Conservation (phyloP, 2,113 vertebrate species). For the Arothron firmamentum region DNA sequence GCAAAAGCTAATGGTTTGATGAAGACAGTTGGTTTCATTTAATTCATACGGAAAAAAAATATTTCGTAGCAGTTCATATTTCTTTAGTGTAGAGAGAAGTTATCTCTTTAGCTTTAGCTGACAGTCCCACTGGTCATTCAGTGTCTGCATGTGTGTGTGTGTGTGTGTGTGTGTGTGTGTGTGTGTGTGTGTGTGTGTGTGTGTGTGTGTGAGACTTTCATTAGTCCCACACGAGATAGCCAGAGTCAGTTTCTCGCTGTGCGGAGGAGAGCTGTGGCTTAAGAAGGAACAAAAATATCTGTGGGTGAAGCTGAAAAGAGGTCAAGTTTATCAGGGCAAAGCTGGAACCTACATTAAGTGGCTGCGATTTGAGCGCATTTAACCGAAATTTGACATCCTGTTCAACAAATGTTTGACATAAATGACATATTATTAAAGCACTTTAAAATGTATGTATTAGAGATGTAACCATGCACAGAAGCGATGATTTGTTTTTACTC, state of each 20-base stretch:
- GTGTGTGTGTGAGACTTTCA: slow-evolving; percentile 46
- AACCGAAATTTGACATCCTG: slow-evolving; percentile 15
- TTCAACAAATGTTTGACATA: not conserved
- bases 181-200: slow-evolving; percentile 3
- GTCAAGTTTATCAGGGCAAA: slow-evolving; percentile 49
- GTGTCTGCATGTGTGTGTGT: not conserved
- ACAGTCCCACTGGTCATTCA: not conserved
- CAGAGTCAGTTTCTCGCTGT: slow-evolving; percentile 46
- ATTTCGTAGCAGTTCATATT: slow-evolving; percentile 21
- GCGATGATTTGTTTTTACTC: not conserved
- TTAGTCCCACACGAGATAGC: slow-evolving; percentile 43
- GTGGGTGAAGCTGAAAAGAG: slow-evolving; percentile 47
- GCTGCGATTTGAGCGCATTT: slow-evolving; percentile 38
- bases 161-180: slow-evolving; percentile 7
- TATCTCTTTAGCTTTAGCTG: too few species aligned
- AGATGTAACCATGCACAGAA: too few species aligned
- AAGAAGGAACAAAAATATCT: slow-evolving; percentile 55
- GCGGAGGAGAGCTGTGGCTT: slow-evolving; percentile 50
- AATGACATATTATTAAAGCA: too few species aligned
- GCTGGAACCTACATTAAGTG: slow-evolving; percentile 39
- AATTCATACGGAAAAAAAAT: slow-evolving; percentile 28
- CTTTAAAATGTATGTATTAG: too few species aligned
- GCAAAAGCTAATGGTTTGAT: slow-evolving; percentile 43
- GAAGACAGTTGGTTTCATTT: slow-evolving; percentile 44
- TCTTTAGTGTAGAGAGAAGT: not conserved